phyloP scores from a whole-genome alignment of 2,888 invertebrate genomes.

The Eupithecia vulgata region DNA sequence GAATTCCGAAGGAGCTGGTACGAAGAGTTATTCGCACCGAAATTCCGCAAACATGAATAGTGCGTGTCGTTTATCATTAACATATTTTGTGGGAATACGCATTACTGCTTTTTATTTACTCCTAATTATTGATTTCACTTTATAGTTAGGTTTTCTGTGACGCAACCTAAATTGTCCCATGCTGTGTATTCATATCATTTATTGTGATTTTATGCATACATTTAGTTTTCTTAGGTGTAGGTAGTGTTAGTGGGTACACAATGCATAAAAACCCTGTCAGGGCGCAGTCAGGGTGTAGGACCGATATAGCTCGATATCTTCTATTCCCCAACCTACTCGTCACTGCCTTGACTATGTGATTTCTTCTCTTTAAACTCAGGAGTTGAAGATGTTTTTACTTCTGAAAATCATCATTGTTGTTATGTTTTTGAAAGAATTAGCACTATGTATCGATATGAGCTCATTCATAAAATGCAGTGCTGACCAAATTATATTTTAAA shows the following conservation, averaged over 20 bases:
- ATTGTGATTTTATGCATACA: no score
- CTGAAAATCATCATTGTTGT: background rate
- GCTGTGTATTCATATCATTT: no score
- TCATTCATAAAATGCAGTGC: no score
- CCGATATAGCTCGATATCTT: background rate
- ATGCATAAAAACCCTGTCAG: no score
- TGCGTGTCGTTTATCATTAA: slow-evolving; percentile 21
- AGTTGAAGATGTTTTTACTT: no score
- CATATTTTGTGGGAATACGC: slow-evolving; percentile 12
- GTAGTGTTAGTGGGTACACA: no score
- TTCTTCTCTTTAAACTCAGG: background rate
- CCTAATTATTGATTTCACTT: slow-evolving; percentile 2
- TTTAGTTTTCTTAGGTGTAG: no score
- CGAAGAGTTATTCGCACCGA: slow-evolving; percentile 16
- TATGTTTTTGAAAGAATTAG: background rate
- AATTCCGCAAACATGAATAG: slow-evolving; percentile 16
- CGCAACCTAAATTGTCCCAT: background rate
- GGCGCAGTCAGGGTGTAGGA: no score
- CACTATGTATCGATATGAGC: background rate
- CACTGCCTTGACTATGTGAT: background rate
- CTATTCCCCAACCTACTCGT: background rate
- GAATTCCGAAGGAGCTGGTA: slow-evolving; percentile 42
- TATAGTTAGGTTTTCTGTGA: background rate
- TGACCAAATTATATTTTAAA: no score
- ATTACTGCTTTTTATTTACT: background rate